Conservation (phyloP, 1,140 invertebrate species). For the Holotrichia oblita region DNA sequence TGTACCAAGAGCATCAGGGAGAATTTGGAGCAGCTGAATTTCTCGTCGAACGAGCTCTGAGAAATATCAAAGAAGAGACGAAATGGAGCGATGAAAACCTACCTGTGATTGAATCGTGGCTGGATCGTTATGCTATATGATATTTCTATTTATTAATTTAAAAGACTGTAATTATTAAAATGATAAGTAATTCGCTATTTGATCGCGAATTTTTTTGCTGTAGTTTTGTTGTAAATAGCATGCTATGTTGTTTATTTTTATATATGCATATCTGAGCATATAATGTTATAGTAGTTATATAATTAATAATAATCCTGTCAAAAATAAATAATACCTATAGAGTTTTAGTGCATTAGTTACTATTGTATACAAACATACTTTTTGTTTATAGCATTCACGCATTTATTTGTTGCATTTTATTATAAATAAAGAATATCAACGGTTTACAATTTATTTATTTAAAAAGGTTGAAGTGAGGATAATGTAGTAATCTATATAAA, state of each 20-base stretch:
- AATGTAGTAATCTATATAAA: too few relatives aligned
- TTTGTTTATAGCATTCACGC: too few relatives aligned
- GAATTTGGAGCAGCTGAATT: conserved; percentile 74
- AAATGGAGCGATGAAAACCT: conserved; percentile 76
- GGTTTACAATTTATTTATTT: too few relatives aligned
- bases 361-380: too few relatives aligned
- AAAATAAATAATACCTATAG: too few relatives aligned
- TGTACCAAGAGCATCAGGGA: conserved; percentile 67
- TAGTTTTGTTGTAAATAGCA: neutral
- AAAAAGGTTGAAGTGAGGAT: too few relatives aligned
- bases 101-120: conserved; percentile 74
- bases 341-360: too few relatives aligned
- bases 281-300: neutral
- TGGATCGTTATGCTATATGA: conserved; percentile 63
- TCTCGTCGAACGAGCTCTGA: conserved; percentile 72
- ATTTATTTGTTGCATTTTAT: too few relatives aligned
- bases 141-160: neutral
- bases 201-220: neutral
- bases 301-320: neutral
- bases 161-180: conserved; percentile 7
- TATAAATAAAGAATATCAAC: too few relatives aligned
- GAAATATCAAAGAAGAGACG: conserved; percentile 73
- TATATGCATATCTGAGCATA: neutral
- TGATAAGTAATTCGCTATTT: neutral
- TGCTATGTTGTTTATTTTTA: neutral